Conservation (phyloP, 2,113 vertebrate species). For the Calonectris borealis region DNA sequence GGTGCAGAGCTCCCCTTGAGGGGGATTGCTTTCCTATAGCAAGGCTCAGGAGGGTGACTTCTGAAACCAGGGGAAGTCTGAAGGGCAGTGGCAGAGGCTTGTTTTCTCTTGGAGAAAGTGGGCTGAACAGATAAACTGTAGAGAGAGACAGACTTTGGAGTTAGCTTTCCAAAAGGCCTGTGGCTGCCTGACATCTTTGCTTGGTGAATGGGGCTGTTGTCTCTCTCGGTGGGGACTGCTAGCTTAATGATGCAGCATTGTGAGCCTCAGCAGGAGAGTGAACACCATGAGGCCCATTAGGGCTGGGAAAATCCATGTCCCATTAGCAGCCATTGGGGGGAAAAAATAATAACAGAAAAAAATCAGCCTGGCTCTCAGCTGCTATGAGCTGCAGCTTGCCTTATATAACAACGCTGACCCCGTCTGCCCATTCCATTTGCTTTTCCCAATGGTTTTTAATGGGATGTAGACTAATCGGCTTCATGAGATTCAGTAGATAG, state of each 20-base stretch:
- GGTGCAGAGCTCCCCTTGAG: background rate
- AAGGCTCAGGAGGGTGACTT: background rate
- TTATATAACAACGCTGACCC: background rate
- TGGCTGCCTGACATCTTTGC: slow-evolving; percentile 7
- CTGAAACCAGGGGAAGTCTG: background rate
- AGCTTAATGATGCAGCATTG: slow-evolving; percentile 43
- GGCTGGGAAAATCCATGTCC: slow-evolving; percentile 59
- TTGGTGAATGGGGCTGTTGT: slow-evolving; percentile 30
- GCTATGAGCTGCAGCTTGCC: slow-evolving; percentile 12
- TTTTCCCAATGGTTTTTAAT: slow-evolving; percentile 21
- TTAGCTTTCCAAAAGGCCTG: background rate
- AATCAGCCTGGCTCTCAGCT: background rate
- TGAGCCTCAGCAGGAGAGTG: slow-evolving; percentile 37
- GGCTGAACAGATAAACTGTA: background rate
- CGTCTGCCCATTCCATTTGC: slow-evolving; percentile 12
- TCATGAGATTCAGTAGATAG: background rate
- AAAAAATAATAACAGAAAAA: background rate
- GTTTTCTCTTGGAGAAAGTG: background rate
- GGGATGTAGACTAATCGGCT: slow-evolving; percentile 17
- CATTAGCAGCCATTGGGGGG: slow-evolving; percentile 34
- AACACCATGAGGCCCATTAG: slow-evolving; percentile 61
- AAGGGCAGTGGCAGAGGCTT: background rate
- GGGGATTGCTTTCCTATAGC: background rate
- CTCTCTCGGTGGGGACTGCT: background rate
- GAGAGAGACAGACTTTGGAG: background rate